Conservation (phyloP, 2,888 invertebrate species). For the Steinernema hermaphroditum region DNA sequence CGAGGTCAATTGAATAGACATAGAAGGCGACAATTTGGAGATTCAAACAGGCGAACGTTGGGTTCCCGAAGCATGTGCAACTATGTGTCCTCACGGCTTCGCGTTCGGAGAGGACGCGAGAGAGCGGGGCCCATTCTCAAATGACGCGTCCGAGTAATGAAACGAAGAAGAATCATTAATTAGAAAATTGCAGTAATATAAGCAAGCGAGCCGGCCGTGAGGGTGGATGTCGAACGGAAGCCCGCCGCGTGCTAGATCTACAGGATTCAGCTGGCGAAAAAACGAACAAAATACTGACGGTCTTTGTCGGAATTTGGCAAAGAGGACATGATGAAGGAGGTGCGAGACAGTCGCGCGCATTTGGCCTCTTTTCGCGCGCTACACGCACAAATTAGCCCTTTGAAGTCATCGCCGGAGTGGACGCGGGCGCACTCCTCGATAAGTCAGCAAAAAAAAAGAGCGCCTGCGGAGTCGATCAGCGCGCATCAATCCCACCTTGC, state of each 20-base stretch:
- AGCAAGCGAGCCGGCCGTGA: slow-evolving; percentile 12
- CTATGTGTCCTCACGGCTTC: neutral
- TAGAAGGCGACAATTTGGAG: no score
- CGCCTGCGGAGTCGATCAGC: no score
- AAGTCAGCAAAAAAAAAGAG: no score
- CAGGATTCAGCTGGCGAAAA: no score
- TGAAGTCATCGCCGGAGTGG: neutral
- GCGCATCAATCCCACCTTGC: no score
- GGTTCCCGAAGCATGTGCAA: neutral
- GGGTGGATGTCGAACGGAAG: neutral
- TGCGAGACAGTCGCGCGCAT: slow-evolving; percentile 12
- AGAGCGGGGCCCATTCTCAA: slow-evolving; percentile 21
- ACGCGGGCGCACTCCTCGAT: no score
- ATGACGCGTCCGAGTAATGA: slow-evolving; percentile 24
- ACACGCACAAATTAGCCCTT: slow-evolving; percentile 14
- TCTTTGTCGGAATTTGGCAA: no score
- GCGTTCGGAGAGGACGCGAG: neutral
- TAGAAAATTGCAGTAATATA: slow-evolving; percentile 28
- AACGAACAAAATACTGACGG: no score
- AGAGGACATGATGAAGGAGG: neutral
- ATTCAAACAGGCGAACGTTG: no score
- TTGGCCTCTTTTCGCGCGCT: slow-evolving; percentile 18
- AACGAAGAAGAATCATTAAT: slow-evolving; percentile 26
- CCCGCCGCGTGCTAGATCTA: no score
- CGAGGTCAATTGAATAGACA: neutral